Evolutionary conservation across 2,113 vertebrate genomes (phyloP).

Genomic region (Oncorhynchus nerka): DNA sequence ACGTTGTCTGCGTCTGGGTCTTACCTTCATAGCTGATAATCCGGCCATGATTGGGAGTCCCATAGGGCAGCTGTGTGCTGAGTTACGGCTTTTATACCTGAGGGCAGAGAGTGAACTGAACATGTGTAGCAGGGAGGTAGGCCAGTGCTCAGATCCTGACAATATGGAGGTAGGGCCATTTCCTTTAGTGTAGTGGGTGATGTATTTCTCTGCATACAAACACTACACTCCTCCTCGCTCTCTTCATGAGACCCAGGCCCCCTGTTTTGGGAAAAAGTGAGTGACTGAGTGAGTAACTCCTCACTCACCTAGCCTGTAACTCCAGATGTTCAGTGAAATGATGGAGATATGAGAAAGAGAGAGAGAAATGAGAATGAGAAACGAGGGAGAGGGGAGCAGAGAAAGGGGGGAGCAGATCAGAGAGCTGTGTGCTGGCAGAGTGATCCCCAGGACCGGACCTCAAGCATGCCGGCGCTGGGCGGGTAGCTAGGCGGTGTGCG

Average conservation of each 20-base stretch:
- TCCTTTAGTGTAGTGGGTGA: constrained; percentile 33
- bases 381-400: background rate
- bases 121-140: no score
- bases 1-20: no score
- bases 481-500: constrained; percentile 33
- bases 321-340: no score
- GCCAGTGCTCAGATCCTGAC: no score
- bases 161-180: constrained; percentile 18
- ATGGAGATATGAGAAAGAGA: no score
- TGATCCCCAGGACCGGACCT: constrained; percentile 37
- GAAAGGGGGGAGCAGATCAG: constrained; percentile 35
- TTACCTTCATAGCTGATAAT: no score
- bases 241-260: constrained; percentile 32
- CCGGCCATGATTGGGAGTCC: no score
- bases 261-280: background rate
- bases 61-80: no score
- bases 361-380: background rate
- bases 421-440: constrained; percentile 36
- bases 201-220: constrained; percentile 45
- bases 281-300: no score
- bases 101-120: no score
- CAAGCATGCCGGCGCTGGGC: constrained; percentile 44
- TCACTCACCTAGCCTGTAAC: no score
- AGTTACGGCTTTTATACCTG: no score
- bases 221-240: constrained; percentile 12